Evolutionary conservation across 2,888 invertebrate species (phyloP).

Genomic region (Acanthoscelides obtectus): DNA sequence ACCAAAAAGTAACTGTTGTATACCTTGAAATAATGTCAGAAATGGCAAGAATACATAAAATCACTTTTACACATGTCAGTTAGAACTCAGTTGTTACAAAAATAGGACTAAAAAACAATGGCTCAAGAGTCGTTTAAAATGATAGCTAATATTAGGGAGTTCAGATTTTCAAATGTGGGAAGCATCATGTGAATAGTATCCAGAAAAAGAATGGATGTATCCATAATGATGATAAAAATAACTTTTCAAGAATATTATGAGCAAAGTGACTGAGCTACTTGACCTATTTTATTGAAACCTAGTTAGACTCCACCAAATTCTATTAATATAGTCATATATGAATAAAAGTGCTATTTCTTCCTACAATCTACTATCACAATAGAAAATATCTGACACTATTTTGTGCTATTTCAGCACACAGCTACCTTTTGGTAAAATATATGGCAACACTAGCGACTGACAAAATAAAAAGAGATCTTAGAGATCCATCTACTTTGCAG

Average conservation of each 20-base stretch:
- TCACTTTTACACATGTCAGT: neutral
- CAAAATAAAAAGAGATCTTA: conserved; percentile 17
- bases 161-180: too few relatives aligned
- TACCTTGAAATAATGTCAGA: neutral
- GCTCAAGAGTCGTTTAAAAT: too few relatives aligned
- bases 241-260: too few relatives aligned
- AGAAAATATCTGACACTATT: neutral
- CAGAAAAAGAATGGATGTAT: too few relatives aligned
- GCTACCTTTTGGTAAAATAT: conserved; percentile 17
- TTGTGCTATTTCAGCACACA: neutral
- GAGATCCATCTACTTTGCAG: conserved; percentile 20
- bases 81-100: neutral
- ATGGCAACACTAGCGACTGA: neutral
- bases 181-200: too few relatives aligned
- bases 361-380: neutral
- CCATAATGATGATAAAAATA: too few relatives aligned
- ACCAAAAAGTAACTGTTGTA: conserved; percentile 16
- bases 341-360: neutral
- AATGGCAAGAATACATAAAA: neutral
- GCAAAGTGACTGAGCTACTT: too few relatives aligned
- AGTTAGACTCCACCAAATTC: neutral
- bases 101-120: neutral
- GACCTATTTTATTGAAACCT: too few relatives aligned
- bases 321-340: neutral
- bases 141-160: too few relatives aligned